Percentiles rank a stretch among this genome's conserved stretches.
These are phyloP conservation scores for Alcis repandata DNA, from an alignment of 2,888 invertebrate genomes.

Conservation along the genomic window DNA sequence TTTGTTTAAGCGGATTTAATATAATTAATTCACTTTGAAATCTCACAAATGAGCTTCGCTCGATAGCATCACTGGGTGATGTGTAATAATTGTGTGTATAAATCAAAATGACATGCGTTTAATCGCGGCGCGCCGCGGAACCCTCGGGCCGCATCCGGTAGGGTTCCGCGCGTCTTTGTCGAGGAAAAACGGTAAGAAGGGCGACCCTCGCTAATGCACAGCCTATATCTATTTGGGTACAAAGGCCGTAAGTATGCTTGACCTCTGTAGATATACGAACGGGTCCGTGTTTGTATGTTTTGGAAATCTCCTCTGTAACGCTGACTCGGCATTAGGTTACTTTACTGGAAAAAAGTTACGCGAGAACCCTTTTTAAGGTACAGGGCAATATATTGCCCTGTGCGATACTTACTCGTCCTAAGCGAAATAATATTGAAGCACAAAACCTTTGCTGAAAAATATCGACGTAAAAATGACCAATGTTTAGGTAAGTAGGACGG, in stretches of 20 bases:
- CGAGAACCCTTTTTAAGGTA: conserved; percentile 41
- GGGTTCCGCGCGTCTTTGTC: conserved; percentile 62
- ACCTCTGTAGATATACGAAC: conserved; percentile 68
- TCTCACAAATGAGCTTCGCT: conserved; percentile 51
- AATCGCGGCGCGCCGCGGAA: conserved; percentile 68
- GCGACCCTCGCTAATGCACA: conserved; percentile 80
- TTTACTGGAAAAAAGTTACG: conserved; percentile 45
- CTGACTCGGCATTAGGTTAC: conserved; percentile 55
- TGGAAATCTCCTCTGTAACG: conserved; percentile 53
- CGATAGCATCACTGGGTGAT: conserved; percentile 42
- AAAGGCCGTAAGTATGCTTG: conserved; percentile 77
- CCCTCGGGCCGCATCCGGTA: conserved; percentile 68
- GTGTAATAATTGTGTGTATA: conserved; percentile 75
- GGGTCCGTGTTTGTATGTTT: conserved; percentile 59
- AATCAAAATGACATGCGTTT: conserved; percentile 83
- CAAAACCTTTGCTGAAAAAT: background rate
- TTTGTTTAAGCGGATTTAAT: conserved; percentile 56
- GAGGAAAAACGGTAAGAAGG: conserved; percentile 70
- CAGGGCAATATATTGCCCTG: background rate
- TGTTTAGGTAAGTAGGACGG: background rate
- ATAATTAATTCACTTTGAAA: conserved; percentile 54
- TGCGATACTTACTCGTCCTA: conserved; percentile 8
- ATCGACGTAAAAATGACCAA: background rate
- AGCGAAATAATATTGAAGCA: conserved; percentile 12
- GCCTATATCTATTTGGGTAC: conserved; percentile 79